Base-by-base conservation (phyloP, 2,113 vertebrate species). In the Tapirus terrestris region DNA sequence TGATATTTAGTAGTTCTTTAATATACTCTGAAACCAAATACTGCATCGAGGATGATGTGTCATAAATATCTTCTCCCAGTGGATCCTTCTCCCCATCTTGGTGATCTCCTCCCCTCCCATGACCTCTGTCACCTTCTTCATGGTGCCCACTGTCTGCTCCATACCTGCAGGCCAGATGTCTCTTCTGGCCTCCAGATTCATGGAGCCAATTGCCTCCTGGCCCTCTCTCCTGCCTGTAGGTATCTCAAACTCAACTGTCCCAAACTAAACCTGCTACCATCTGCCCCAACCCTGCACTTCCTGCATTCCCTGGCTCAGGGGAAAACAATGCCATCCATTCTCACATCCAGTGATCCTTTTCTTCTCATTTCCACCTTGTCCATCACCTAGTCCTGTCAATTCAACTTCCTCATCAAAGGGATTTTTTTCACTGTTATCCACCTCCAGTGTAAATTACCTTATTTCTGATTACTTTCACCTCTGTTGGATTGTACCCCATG, bases 1-100 rank as follows among this genome's bases (percentile, higher is more conserved):
- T 76, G 39, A 76, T 20, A 84, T 21, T 25, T 45, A 58, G 23
- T 7, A 53, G 29, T 21, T 45, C 31, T 65, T 88, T 48, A 61
- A 14, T 48, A n/a, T 16, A 48, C 36, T 77, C 45, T 6, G 53
- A 89, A 72, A 51, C 14, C 51, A 73, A 91, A 80, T 12, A 39
- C 61, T 43, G 45, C 20, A 0, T 53, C 8, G 2, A 8, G 31
- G 18, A 60, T 8, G 2, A 8, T 31, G 2, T 17, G 8, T 48
- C 61, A 45, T 12, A 65, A 39, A 1, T 4, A 21, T 48, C n/a
- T 75, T 10, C 39, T 36, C 51, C n/a, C 45, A 0, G 1, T 0
- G 31, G 9, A 53, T 53, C 81, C 43, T 61, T 25, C 45, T 68
- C 33, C 73, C 45, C 8, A 60, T 3, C 45, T n/a, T 43, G 11